phyloP scores from a whole-genome alignment of 2,888 invertebrate species.

The Dorcus hopei region DNA sequence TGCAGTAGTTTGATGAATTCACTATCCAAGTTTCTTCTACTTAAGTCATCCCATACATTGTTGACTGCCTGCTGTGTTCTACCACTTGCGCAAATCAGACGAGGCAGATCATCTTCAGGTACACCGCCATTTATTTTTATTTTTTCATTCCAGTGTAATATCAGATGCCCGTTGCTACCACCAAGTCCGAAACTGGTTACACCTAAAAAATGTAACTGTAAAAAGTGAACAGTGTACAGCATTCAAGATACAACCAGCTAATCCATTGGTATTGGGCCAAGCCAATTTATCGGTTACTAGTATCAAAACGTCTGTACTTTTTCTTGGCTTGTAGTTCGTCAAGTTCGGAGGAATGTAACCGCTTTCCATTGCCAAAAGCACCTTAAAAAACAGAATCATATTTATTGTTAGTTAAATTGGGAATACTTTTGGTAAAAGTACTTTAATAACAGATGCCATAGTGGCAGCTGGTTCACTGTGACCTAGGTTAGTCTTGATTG shows the following conservation, averaged over 20 bases:
- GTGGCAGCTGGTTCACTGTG: conserved; percentile 88
- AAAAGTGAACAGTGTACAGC: neutral
- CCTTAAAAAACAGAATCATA: conserved; percentile 47
- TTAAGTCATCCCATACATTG: conserved; percentile 59
- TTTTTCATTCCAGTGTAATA: conserved; percentile 60
- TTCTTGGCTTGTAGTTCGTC: conserved; percentile 56
- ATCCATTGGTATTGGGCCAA: conserved; percentile 63
- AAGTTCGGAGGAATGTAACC: conserved; percentile 83
- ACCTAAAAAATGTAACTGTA: neutral
- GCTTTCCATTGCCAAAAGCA: conserved; percentile 67
- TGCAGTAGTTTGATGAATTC: conserved; percentile 37
- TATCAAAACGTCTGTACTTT: conserved; percentile 59
- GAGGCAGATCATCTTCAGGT: conserved; percentile 63
- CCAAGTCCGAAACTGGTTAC: conserved; percentile 92
- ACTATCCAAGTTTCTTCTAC: conserved; percentile 46
- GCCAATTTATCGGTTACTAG: conserved; percentile 72
- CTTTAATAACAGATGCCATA: conserved; percentile 79
- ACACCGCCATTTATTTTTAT: conserved; percentile 61
- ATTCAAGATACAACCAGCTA: conserved; percentile 56
- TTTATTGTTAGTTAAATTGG: too few relatives aligned
- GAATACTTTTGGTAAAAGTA: conserved; percentile 31
- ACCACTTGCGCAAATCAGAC: conserved; percentile 72
- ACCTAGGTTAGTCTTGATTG: conserved; percentile 92
- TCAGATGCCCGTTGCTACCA: conserved; percentile 74
- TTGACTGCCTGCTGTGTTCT: conserved; percentile 73